Conservation (phyloP, 1,140 invertebrate genomes). For the Lethrus apterus region DNA sequence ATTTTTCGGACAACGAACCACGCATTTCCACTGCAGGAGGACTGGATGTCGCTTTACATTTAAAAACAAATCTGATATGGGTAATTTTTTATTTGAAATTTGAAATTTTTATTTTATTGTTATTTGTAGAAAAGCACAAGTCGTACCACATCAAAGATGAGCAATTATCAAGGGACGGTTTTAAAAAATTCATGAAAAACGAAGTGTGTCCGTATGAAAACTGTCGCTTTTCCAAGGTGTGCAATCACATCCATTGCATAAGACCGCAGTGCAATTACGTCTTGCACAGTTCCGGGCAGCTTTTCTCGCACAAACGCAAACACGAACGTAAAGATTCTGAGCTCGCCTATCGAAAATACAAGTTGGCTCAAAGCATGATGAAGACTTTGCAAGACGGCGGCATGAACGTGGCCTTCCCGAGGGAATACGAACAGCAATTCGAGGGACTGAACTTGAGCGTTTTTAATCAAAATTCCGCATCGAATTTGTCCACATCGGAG, state of each 20-base stretch:
- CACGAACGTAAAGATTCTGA: slow-evolving; percentile 91
- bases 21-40: slow-evolving; percentile 94
- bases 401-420: slow-evolving; percentile 22
- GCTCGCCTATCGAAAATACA: slow-evolving; percentile 72
- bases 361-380: slow-evolving; percentile 44
- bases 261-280: slow-evolving; percentile 92
- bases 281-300: slow-evolving; percentile 89
- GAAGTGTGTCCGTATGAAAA: slow-evolving; percentile 85
- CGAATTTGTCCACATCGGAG: slow-evolving; percentile 36
- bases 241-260: slow-evolving; percentile 98
- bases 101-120: too few relatives aligned
- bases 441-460: slow-evolving; percentile 30
- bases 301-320: slow-evolving; percentile 97
- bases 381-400: slow-evolving; percentile 36
- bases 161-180: slow-evolving; percentile 88
- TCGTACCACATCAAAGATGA: slow-evolving; percentile 98
- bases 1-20: slow-evolving; percentile 92
- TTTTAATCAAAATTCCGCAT: slow-evolving; percentile 31
- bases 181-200: slow-evolving; percentile 98
- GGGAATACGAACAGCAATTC: slow-evolving; percentile 33
- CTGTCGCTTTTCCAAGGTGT: slow-evolving; percentile 88
- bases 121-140: slow-evolving; percentile 89
- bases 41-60: slow-evolving; percentile 90
- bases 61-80: slow-evolving; percentile 99
- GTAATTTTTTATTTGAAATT: slow-evolving; percentile 50